Base-by-base conservation (phyloP, 2,888 invertebrate species). In the Alcis repandata region DNA sequence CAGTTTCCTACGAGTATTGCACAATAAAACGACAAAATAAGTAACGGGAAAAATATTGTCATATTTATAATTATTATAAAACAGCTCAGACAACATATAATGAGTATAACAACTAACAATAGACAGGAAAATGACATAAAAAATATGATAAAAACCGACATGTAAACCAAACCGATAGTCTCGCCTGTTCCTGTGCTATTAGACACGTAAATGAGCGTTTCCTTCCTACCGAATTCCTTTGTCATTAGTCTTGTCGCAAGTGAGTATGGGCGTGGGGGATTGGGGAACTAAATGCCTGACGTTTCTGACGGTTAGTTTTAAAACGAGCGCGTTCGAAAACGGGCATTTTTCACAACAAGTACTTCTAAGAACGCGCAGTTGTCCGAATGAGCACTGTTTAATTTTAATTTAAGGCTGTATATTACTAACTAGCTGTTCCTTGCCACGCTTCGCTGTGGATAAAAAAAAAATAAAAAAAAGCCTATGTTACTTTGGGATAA, bases 161-260 rank as follows among this genome's bases (percentile, higher is more conserved):
- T 52, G n/a, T 17, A 8, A 33, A 11, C 33, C 32, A 17, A 33
- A 19, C 10, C 33, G 19, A 2, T 52, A 49, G 59, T 60, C 71
- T 69, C 69, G 48, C n/a, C 19, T n/a, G 17, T 57, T 57, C 49
- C 63, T 63, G 52, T 51, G 61, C n/a, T 64, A 65, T 59, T 41
- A 20, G 51, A 65, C 59, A 53, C 54, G 32, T 57, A 65, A 59
- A 61, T 58, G 20, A 41, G 41, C 36, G 46, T 57, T 69, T 71
- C 70, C 72, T 68, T 65, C 65, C 69, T 53, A 59, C 22, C 15
- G 33, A 53, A 66, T 61, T 60, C 64, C 33, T 68, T 68, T 67
- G 64, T 64, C 43, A 27, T 54, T 41, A 60, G 56, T 36, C 15
- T 53, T 43, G 53, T 54, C 64, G 64, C 56, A 59, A 48, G 38